Percentiles rank a stretch among this genome's conserved stretches.
These are phyloP conservation scores for Chesias legatella DNA, from an alignment of 2,888 invertebrate genomes.

Conservation along the genomic window DNA sequence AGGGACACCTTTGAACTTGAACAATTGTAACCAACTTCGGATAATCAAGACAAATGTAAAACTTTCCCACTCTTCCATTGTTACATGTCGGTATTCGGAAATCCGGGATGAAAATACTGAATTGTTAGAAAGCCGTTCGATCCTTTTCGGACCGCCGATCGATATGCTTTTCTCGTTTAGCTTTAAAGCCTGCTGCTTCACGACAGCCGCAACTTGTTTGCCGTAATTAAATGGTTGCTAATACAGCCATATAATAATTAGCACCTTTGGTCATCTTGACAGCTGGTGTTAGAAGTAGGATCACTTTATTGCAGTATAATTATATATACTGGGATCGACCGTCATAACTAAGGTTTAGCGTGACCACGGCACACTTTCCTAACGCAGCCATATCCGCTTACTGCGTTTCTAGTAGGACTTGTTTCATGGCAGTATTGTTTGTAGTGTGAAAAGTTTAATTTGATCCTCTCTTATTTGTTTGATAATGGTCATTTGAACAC, in stretches of 20 bases:
- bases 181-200: conserved; percentile 8
- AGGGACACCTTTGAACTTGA: conserved; percentile 53
- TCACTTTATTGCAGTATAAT: conserved; percentile 20
- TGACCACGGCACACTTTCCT: conserved; percentile 67
- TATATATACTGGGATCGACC: conserved; percentile 44
- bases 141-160: conserved; percentile 13
- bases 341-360: conserved; percentile 48
- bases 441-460: conserved; percentile 36
- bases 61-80: conserved; percentile 3
- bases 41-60: conserved; percentile 16
- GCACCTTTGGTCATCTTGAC: conserved; percentile 32
- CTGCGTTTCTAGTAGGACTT: conserved; percentile 51
- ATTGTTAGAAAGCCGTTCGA: conserved; percentile 11
- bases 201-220: conserved; percentile 8
- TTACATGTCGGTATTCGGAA: conserved; percentile 2
- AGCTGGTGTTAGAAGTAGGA: conserved; percentile 30
- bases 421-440: conserved; percentile 36
- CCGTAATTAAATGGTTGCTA: conserved; percentile 21
- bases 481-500: not conserved
- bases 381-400: conserved; percentile 60
- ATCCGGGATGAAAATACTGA: conserved; percentile 11
- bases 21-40: conserved; percentile 34
- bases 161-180: conserved; percentile 10
- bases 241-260: conserved; percentile 34
- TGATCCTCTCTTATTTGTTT: conserved; percentile 10